These are phyloP conservation scores for Otis tarda DNA, from an alignment of 2,113 vertebrate species.

Conservation along the genomic window DNA sequence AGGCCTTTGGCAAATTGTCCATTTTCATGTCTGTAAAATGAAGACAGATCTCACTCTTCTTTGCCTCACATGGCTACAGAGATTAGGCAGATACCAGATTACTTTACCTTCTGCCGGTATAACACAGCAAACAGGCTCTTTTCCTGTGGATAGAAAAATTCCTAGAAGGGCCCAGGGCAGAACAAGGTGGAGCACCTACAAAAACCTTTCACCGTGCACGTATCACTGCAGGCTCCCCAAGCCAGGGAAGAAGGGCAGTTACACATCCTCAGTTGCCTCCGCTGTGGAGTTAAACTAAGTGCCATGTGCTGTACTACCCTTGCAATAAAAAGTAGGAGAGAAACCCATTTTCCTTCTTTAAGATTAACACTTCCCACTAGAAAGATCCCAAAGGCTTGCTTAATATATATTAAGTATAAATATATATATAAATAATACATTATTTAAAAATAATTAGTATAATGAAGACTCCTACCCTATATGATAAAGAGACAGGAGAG, in stretches of 20 bases:
- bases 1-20: neutral
- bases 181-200: neutral
- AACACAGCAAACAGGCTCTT: neutral
- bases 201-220: rapidly evolving
- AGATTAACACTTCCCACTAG: neutral
- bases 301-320: neutral
- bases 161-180: neutral
- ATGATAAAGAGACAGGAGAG: neutral
- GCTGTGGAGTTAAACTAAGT: neutral
- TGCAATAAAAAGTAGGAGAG: neutral
- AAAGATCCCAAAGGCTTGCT: neutral
- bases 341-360: neutral
- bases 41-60: neutral
- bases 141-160: neutral
- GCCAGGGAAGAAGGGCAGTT: neutral
- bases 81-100: neutral
- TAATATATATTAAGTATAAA: neutral
- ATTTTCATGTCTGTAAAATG: neutral
- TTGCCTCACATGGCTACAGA: neutral
- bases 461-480: neutral
- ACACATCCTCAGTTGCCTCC: neutral
- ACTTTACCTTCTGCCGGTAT: neutral
- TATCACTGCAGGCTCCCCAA: neutral
- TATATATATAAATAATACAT: neutral
- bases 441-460: neutral